phyloP scores from a whole-genome alignment of 2,888 invertebrate genomes.

The Nasonovia ribisnigri region DNA sequence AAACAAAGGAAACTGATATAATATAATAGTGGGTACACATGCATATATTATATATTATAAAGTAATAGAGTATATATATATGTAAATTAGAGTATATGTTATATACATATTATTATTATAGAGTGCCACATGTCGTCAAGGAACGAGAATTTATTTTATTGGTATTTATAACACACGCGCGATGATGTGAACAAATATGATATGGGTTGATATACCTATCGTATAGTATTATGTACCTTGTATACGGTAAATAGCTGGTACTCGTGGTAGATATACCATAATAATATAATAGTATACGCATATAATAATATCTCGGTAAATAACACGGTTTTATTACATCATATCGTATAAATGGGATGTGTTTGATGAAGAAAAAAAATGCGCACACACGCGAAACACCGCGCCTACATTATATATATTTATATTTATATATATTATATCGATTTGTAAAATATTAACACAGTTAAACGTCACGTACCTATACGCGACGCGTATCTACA shows the following conservation, averaged over 20 bases:
- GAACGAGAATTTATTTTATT: not conserved
- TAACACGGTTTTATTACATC: not conserved
- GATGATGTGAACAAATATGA: not conserved
- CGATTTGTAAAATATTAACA: slow-evolving; percentile 1
- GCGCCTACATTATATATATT: not conserved
- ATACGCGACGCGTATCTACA: not conserved
- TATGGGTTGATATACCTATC: not conserved
- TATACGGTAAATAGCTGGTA: not conserved
- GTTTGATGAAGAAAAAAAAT: not conserved
- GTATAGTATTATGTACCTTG: too few species aligned
- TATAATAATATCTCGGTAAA: not conserved
- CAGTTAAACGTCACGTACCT: slow-evolving; percentile 1
- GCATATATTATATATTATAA: too few species aligned
- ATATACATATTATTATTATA: too few species aligned
- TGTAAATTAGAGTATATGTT: too few species aligned
- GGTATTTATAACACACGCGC: not conserved
- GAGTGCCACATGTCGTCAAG: too few species aligned
- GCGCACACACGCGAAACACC: not conserved
- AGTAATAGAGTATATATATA: too few species aligned
- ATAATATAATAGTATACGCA: not conserved
- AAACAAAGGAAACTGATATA: not conserved
- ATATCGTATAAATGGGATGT: not conserved
- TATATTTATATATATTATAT: not conserved
- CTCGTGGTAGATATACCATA: not conserved
- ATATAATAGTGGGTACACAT: not conserved